phyloP scores from a whole-genome alignment of 2,113 vertebrate species.

The Colius striatus region DNA sequence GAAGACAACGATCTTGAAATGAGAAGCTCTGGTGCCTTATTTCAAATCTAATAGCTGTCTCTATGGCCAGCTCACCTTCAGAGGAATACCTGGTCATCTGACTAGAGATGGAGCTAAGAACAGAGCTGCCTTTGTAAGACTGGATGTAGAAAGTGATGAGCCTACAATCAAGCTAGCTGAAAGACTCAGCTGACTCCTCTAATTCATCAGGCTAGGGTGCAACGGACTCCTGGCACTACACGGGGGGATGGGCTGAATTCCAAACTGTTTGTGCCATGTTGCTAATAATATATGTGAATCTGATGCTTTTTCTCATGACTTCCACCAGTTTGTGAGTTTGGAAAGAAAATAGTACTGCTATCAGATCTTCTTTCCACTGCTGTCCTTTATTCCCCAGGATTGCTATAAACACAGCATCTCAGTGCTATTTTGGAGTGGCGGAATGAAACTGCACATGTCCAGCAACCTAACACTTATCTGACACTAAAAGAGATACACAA shows the following conservation, averaged over 20 bases:
- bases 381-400: neutral
- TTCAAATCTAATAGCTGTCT: neutral
- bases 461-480: neutral
- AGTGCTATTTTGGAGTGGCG: neutral
- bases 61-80: neutral
- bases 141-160: neutral
- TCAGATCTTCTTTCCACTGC: neutral
- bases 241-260: neutral
- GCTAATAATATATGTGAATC: neutral
- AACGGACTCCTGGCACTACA: neutral
- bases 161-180: neutral
- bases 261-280: neutral
- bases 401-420: neutral
- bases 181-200: neutral
- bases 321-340: neutral
- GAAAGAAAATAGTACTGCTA: neutral
- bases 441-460: neutral
- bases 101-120: neutral
- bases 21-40: neutral
- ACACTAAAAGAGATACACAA: neutral
- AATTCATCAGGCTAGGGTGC: neutral
- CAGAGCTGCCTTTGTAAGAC: neutral
- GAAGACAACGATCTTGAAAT: neutral
- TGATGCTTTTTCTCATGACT: neutral
- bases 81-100: neutral